Evolutionary conservation across 2,888 invertebrate genomes (phyloP), one percentile per base, ranked within the genome.

Genomic region (Drosophila heteroneura): DNA sequence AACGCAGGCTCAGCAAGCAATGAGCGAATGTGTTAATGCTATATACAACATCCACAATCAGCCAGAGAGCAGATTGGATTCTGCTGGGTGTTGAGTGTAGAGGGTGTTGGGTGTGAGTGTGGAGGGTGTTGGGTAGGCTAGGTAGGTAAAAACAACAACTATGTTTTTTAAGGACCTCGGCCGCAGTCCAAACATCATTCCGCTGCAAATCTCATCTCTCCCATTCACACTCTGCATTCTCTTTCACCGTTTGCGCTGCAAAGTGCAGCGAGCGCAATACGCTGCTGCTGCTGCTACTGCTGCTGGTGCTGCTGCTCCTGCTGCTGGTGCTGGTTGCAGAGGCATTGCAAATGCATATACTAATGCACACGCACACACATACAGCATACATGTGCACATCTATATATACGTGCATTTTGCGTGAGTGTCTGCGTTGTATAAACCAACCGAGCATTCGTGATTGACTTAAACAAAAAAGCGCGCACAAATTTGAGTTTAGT

Each of bases 401-500:
- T 41, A 19, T 39, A 16, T 56, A 64, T 26, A 61, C 28, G 10
- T 30, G 57, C 51, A 53, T 54, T 28, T 28, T 32, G 49, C 47
- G 54, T 59, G 58, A 57, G 51, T 39, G 68, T 52, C 35, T 56
- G 49, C 51, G 63, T 65, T 65, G 76, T 73, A 74, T 62, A 63
- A 68, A 64, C 76, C 69, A 63, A 84, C 86, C 83, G 88, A 86
- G 87, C 83, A 87, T 87, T 78, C 88, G 88, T 85, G 90, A 91
- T 90, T 90, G 86, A 91, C 90, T 90, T 84, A 87, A 90, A 83
- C 79, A 90, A 89, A 87, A 75, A 87, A 88, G 82, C 89, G 88
- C 85, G 90, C 85, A 90, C 83, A 90, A 69, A 73, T 86, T 88
- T 85, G 64, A 83, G 85, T 89, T 89, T 89, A 90, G 88, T 91